Evolutionary conservation across 2,797 vertebrate species (phyloP).

Genomic region (Cyclopterus lumpus): DNA sequence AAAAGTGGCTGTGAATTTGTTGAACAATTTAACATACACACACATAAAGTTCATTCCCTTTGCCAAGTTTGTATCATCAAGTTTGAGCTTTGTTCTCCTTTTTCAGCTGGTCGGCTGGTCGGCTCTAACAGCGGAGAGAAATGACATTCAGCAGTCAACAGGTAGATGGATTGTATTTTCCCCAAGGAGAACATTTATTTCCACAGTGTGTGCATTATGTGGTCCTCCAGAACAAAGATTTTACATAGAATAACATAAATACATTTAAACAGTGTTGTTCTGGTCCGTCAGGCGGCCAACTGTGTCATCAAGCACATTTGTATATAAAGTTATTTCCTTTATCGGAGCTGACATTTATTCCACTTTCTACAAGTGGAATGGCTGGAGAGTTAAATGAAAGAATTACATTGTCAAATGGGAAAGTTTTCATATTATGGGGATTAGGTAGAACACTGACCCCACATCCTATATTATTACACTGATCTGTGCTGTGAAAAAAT

Average conservation of each 20-base stretch:
- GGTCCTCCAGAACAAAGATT: not conserved
- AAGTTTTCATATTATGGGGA: not conserved
- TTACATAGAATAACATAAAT: not conserved
- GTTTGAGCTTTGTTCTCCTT: slow-evolving; percentile 8
- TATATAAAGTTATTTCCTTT: not conserved
- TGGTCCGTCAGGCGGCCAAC: not conserved
- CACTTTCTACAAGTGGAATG: slow-evolving; percentile 11
- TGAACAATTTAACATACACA: not conserved
- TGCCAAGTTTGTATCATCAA: not conserved
- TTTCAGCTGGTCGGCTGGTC: slow-evolving; percentile 8
- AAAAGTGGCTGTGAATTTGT: not conserved
- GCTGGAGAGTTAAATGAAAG: slow-evolving; percentile 9
- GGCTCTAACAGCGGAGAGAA: not conserved
- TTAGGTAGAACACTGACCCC: not conserved
- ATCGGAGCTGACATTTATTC: slow-evolving; percentile 16
- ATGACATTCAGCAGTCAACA: not conserved
- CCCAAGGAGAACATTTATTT: not conserved
- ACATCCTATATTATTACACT: not conserved
- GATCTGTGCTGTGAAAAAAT: not conserved
- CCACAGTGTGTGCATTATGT: not conserved
- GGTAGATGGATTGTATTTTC: not conserved
- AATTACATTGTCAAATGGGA: not conserved
- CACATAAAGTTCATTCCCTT: not conserved
- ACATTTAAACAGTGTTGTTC: not conserved
- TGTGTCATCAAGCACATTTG: not conserved